Conservation (phyloP, 2,888 invertebrate genomes). For the Plagodis pulveraria region DNA sequence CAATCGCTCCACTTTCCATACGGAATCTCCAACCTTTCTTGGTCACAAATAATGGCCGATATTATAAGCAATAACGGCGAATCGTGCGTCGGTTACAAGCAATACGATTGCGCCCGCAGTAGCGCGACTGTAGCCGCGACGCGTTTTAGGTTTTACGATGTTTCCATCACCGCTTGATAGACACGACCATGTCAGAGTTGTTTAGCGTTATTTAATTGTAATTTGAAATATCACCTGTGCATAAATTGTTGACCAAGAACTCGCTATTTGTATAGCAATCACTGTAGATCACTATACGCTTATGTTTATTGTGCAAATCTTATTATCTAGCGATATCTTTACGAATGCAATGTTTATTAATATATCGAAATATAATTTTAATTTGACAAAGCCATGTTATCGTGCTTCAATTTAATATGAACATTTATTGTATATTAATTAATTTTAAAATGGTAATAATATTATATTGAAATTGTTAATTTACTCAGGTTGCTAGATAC, state of each 20-base stretch:
- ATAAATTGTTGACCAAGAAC: slow-evolving; percentile 68
- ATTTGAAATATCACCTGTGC: slow-evolving; percentile 65
- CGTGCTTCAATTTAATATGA: slow-evolving; percentile 75
- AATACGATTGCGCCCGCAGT: slow-evolving; percentile 19
- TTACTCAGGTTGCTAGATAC: slow-evolving; percentile 80
- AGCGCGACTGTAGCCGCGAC: slow-evolving; percentile 11
- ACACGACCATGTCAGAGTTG: slow-evolving; percentile 59
- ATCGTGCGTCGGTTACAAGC: slow-evolving; percentile 11
- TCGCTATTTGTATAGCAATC: slow-evolving; percentile 63
- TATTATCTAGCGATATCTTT: slow-evolving; percentile 52
- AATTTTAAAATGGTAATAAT: slow-evolving; percentile 67
- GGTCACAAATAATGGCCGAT: slow-evolving; percentile 30
- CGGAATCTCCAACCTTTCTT: slow-evolving; percentile 37
- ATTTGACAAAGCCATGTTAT: slow-evolving; percentile 67
- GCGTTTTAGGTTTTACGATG: slow-evolving; percentile 50
- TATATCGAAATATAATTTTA: slow-evolving; percentile 64
- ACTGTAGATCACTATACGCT: slow-evolving; percentile 68
- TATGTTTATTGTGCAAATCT: slow-evolving; percentile 69
- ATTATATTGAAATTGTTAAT: slow-evolving; percentile 53
- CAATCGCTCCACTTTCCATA: slow-evolving; percentile 5
- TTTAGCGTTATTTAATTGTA: slow-evolving; percentile 57
- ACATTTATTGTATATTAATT: slow-evolving; percentile 75
- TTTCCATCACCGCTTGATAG: slow-evolving; percentile 66
- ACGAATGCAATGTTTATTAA: slow-evolving; percentile 55
- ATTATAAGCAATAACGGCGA: slow-evolving; percentile 29